Evolutionary conservation across 2,888 invertebrate genomes (phyloP), one percentile per base, ranked within the genome.

Genomic region (Lithophane socia): DNA sequence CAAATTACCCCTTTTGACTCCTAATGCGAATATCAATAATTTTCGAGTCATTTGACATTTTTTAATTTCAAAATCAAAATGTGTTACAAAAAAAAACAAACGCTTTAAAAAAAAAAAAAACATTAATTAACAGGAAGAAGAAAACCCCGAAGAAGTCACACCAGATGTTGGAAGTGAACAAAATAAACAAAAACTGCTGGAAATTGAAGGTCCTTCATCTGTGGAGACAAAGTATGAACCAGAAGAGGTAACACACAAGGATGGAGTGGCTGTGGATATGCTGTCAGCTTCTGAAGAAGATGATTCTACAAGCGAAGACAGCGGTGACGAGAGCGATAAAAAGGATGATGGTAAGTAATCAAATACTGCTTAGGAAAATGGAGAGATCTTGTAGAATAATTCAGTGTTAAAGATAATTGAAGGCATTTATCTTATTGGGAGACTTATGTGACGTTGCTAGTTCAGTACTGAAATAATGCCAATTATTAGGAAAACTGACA

Each of bases 241-340:
- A 18, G 86, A 73, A 44, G 86, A 89, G n/a, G 90, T 90, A 1
- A 88, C 91, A 73, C 91, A 91, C 3, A 91, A 92, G 72, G 89
- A 87, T 18, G 95, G 94, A 2, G 88, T 94, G 0, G 88, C 92
- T 0, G 91, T 90, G 1, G 95, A 94, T 16, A 94, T 96, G 94
- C 86, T 95, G 4, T 88, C 92, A 2, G 95, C 91, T 0, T 95
- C 95, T 1, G 95, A 94, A 79, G 93, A 90, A 8, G 94, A 94
- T 13, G 94, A 94, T 69, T 92, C 93, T 67, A 94, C 95, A 0
- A 95, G 94, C 79, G 94, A 93, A 49, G 93, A 92, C 3, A 93
- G 91, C 37, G 90, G 90, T 64, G 90, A 91, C 16, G 92, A 91
- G 37, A 86, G 78, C 29, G 89, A 88, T 12, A 87, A 86, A 10